phyloP scores from a whole-genome alignment of 1,140 invertebrate species.

The Trachelipus rathkii region DNA sequence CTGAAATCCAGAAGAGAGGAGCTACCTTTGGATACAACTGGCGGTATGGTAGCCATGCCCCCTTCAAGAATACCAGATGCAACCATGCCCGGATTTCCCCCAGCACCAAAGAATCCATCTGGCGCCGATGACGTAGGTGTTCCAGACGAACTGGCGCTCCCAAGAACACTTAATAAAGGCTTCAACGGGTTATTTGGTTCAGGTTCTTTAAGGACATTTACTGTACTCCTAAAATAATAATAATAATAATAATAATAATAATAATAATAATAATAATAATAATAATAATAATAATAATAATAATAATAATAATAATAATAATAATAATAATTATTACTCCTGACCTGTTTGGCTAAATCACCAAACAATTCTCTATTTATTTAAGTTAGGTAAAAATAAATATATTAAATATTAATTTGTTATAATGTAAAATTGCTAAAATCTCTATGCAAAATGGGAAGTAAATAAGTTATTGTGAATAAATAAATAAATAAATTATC shows the following conservation, averaged over 20 bases:
- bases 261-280: background rate
- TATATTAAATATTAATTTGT: too few species aligned
- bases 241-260: background rate
- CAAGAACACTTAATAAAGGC: constrained; percentile 32
- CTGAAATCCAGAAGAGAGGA: background rate
- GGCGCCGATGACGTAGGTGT: background rate
- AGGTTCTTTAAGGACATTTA: constrained; percentile 43
- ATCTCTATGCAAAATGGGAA: too few species aligned
- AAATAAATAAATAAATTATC: too few species aligned
- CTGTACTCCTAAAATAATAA: constrained; percentile 35
- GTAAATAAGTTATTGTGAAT: too few species aligned
- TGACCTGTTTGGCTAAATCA: too few species aligned
- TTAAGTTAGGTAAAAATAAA: too few species aligned
- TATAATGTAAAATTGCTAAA: too few species aligned
- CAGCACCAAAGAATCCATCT: background rate
- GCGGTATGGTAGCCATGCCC: background rate
- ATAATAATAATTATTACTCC: too few species aligned
- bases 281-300: background rate
- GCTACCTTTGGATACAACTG: background rate
- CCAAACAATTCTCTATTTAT: too few species aligned
- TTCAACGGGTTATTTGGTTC: constrained; percentile 43
- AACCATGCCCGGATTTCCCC: background rate
- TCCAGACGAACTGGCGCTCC: background rate
- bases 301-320: background rate
- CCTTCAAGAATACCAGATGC: background rate